Evolutionary conservation across 2,113 vertebrate genomes (phyloP), one percentile per base, ranked within the genome.

Genomic region (Rattus rattus): DNA sequence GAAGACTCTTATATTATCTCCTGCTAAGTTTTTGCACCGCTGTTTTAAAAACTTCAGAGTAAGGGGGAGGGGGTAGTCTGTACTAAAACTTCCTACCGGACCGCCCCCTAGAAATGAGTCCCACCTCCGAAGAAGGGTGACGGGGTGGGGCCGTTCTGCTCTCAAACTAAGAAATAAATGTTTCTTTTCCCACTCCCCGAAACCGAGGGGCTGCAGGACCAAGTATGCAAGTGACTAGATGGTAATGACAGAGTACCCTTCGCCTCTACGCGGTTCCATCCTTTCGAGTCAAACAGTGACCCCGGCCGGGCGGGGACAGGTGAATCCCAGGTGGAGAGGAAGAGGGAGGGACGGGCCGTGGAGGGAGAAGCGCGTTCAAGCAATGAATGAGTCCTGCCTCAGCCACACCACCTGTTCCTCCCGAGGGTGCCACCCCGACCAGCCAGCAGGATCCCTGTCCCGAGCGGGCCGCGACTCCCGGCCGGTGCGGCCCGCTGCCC

Each of bases 331-430:
- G 63, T 84, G 63, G 22, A 14, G 76, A 95, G 94, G 39, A 76
- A 77, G 72, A 92, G 94, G 81, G 81, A 97, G 63, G 89, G 94
- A 86, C 88, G 14, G 70, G 47, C 90, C 49, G 56, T 0, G 52
- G 84, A 86, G 76, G 24, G 72, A 95, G 86, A 63, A 54, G n/a
- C 72, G 93, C 90, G 83, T 76, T 63, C 39, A 39, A 86, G 97
- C 96, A 97, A 98, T 98, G 97, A 98, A 98, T 98, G 97, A 92
- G 96, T 86, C 69, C 87, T 2, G 88, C 94, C 7, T 86, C 94
- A 63, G 28, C 97, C 88, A 76, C 94, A 92, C 97, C 97, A 98
- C 97, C 97, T 97, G 96, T 97, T 97, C 95, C 96, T 92, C 49
- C 86, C 94, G 1, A 22, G 94, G 96, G 65, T 52, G 81, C 92